phyloP scores from a whole-genome alignment of 2,888 invertebrate species.

The Dermolepida albohirtum region DNA sequence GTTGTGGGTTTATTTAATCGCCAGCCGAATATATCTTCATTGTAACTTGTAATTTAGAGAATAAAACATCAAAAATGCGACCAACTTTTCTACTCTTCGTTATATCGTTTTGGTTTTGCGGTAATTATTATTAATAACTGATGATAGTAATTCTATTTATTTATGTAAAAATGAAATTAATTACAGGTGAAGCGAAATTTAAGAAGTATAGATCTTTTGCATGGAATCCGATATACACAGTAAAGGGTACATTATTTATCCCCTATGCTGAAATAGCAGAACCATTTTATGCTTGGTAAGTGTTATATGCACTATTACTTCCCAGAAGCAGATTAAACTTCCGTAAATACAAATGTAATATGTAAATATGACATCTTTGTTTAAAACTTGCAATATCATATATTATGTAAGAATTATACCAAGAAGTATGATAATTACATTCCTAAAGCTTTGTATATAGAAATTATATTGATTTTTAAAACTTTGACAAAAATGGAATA shows the following conservation, averaged over 20 bases:
- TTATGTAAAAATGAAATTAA: slow-evolving; percentile 5
- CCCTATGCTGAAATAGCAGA: slow-evolving; percentile 95
- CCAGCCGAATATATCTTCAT: slow-evolving; percentile 13
- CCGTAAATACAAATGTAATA: no score
- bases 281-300: slow-evolving; percentile 88
- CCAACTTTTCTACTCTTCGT: slow-evolving; percentile 3
- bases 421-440: no score
- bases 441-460: no score
- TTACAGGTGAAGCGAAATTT: slow-evolving; percentile 18
- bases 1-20: slow-evolving; percentile 13
- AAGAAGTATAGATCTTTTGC: slow-evolving; percentile 25
- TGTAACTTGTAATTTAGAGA: slow-evolving; percentile 6
- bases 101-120: slow-evolving; percentile 9
- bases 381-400: slow-evolving; percentile 1
- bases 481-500: no score
- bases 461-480: no score
- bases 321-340: not conserved
- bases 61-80: slow-evolving; percentile 13
- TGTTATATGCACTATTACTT: slow-evolving; percentile 40
- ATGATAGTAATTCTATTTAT: not conserved
- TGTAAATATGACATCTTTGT: no score
- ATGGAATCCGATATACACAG: slow-evolving; percentile 80
- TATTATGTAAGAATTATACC: slow-evolving; percentile 15
- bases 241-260: slow-evolving; percentile 83
- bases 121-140: slow-evolving; percentile 7